A percentile compares a stretch with the other conserved stretches of the same genome.
Evolutionary conservation across 2,797 vertebrate species (phyloP).

Genomic region (Tapera naevia): DNA sequence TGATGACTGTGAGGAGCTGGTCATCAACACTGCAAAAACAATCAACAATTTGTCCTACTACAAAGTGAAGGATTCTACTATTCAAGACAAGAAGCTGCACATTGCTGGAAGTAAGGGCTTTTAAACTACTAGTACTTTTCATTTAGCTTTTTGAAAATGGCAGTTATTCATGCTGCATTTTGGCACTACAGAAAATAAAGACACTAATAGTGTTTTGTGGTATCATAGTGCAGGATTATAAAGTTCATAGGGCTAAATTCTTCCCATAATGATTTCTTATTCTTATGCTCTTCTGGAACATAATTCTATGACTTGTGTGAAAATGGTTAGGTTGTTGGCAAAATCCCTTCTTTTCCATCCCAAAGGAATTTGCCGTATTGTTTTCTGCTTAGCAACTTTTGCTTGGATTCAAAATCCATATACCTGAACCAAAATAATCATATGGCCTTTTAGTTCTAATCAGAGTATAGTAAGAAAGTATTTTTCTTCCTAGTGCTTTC

Average conservation of each 20-base stretch:
- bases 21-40: conserved; percentile 85
- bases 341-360: neutral
- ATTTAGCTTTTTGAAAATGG: neutral
- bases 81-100: conserved; percentile 76
- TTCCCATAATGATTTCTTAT: neutral
- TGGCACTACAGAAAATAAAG: neutral
- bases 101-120: conserved; percentile 85
- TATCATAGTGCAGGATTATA: neutral
- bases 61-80: conserved; percentile 78
- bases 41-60: conserved; percentile 97
- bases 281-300: neutral
- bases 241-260: neutral
- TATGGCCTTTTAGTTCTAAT: neutral
- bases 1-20: conserved; percentile 86
- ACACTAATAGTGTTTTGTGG: neutral
- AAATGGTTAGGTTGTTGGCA: neutral
- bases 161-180: neutral
- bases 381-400: neutral
- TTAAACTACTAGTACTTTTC: neutral
- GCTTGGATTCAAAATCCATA: neutral
- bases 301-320: neutral
- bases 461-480: neutral
- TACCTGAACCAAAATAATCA: neutral
- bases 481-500: neutral
- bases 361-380: neutral